A percentile compares a stretch with the other conserved stretches of the same genome.
Evolutionary conservation across 2,113 vertebrate species (phyloP).

Genomic region (Cervus canadensis): DNA sequence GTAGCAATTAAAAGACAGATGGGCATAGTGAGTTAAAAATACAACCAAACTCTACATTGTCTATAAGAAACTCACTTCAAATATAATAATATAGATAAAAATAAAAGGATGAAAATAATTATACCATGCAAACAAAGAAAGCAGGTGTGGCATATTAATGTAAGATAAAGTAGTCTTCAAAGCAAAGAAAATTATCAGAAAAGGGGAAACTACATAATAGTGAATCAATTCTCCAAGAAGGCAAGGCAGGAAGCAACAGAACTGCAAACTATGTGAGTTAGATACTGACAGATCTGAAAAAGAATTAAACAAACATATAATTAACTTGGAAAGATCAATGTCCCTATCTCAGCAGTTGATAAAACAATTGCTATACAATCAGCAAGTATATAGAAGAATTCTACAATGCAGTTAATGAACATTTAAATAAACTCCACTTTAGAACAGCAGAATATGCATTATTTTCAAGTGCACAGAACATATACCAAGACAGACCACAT

Average conservation of each 20-base stretch:
- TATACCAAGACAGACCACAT: background rate
- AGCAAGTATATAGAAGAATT: background rate
- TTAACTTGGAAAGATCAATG: background rate
- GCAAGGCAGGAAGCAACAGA: background rate
- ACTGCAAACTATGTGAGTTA: background rate
- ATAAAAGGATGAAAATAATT: background rate
- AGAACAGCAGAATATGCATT: background rate
- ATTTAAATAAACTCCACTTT: background rate
- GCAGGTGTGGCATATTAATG: background rate
- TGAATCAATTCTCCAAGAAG: background rate
- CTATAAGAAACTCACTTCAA: background rate
- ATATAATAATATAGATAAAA: background rate
- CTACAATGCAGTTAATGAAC: background rate
- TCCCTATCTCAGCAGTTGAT: background rate
- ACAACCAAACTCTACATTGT: background rate
- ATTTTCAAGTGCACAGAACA: background rate
- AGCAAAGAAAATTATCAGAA: background rate
- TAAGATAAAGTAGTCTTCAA: background rate
- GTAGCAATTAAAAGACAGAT: background rate
- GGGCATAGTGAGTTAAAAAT: background rate
- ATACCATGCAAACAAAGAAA: background rate
- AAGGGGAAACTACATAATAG: background rate
- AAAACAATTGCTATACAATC: background rate
- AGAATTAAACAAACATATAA: background rate
- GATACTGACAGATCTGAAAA: background rate